Evolutionary conservation across 2,888 invertebrate species (phyloP).

Genomic region (Mesoligia furuncula): DNA sequence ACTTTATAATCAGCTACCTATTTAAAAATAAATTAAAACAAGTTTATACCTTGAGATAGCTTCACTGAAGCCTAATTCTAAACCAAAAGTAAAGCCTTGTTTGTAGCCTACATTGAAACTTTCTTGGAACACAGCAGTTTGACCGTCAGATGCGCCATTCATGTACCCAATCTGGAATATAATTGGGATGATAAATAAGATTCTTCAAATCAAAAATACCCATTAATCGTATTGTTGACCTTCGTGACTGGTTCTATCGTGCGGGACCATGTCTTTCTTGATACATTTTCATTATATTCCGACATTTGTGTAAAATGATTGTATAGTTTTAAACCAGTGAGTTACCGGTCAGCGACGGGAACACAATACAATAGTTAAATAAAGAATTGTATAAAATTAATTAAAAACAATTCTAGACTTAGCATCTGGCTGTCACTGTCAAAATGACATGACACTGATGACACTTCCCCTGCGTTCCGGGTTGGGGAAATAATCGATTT

Average conservation of each 20-base stretch:
- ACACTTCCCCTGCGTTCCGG: too few species aligned
- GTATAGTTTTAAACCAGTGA: not conserved
- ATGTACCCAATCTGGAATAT: conserved; percentile 91
- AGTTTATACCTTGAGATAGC: conserved; percentile 66
- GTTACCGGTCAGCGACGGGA: not conserved
- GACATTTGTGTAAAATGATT: conserved; percentile 61
- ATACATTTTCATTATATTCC: conserved; percentile 75
- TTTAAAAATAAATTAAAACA: too few species aligned
- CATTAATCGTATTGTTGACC: conserved; percentile 60
- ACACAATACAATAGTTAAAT: too few species aligned
- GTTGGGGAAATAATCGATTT: too few species aligned
- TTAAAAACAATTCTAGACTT: too few species aligned
- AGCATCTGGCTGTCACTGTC: too few species aligned
- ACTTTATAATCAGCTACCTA: not conserved
- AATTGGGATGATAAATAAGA: not conserved
- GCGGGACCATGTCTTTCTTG: conserved; percentile 77
- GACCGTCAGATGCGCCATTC: conserved; percentile 92
- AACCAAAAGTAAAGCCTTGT: conserved; percentile 92
- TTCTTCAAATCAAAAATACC: not conserved
- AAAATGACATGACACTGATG: too few species aligned
- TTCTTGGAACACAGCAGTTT: conserved; percentile 91
- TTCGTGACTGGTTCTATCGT: conserved; percentile 76
- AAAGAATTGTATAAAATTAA: too few species aligned
- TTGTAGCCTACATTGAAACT: conserved; percentile 93
- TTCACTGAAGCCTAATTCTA: conserved; percentile 87